A percentile compares a stretch with the other conserved stretches of the same genome.
Evolutionary conservation across 92 coral and sea anemone species (phyloP).

Genomic region (Heteractis magnifica): DNA sequence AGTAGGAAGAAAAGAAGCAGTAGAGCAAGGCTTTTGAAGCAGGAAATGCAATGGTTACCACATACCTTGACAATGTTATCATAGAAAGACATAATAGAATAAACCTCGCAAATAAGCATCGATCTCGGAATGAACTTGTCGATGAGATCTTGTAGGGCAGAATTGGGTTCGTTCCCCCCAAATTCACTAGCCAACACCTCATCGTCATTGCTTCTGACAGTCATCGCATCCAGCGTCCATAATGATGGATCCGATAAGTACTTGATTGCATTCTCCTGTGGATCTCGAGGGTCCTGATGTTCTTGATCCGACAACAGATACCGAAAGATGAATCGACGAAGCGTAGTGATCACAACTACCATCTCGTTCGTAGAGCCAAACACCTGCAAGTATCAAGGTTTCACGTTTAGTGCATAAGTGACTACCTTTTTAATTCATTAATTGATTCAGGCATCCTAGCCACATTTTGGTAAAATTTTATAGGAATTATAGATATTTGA

Average conservation of each 20-base stretch:
- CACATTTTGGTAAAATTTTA: too few relatives aligned
- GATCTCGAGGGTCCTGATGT: slow-evolving; percentile 27
- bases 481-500: too few relatives aligned
- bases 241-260: slow-evolving; percentile 52
- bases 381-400: not conserved
- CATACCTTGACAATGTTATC: slow-evolving; percentile 38
- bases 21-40: too few relatives aligned
- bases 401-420: not conserved
- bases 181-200: not conserved
- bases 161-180: not conserved
- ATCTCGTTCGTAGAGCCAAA: not conserved
- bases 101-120: slow-evolving; percentile 32
- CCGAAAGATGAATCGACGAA: slow-evolving; percentile 64
- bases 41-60: not conserved
- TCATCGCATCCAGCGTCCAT: slow-evolving; percentile 36
- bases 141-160: slow-evolving; percentile 11
- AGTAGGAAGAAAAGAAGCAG: too few relatives aligned
- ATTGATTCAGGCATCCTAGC: too few relatives aligned
- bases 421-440: too few relatives aligned
- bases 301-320: slow-evolving; percentile 42
- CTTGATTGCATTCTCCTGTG: slow-evolving; percentile 26
- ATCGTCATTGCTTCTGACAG: not conserved
- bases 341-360: slow-evolving; percentile 29
- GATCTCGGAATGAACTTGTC: slow-evolving; percentile 25
- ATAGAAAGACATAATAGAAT: slow-evolving; percentile 38